A percentile compares a stretch with the other conserved stretches of the same genome.
phyloP scores from a whole-genome alignment of 2,888 invertebrate genomes.

The Antheraea assamensis region DNA sequence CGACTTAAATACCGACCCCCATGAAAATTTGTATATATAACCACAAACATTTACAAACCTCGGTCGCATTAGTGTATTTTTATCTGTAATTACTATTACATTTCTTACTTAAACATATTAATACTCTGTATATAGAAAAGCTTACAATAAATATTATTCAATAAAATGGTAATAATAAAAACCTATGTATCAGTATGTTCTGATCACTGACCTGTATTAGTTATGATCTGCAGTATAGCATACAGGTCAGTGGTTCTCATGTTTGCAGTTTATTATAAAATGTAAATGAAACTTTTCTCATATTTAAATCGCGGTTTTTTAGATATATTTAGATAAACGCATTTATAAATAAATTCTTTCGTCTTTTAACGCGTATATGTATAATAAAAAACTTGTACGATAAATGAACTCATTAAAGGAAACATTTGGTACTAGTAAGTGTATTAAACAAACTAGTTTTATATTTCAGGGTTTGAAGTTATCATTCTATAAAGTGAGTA shows the following conservation, averaged over 20 bases:
- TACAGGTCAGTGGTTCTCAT: neutral
- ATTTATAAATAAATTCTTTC: neutral
- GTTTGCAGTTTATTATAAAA: neutral
- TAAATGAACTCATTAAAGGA: neutral
- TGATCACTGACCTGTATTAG: neutral
- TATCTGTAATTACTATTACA: too few species aligned
- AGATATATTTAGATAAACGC: neutral
- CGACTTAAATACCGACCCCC: too few species aligned
- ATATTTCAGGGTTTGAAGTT: neutral
- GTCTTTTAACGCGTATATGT: too few species aligned
- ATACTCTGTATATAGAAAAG: neutral
- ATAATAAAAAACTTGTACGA: neutral
- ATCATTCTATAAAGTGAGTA: constrained; percentile 24
- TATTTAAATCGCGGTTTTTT: neutral
- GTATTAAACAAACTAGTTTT: neutral
- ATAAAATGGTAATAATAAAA: neutral
- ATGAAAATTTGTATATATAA: neutral
- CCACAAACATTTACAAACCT: too few species aligned
- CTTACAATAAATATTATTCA: neutral
- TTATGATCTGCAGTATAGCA: neutral
- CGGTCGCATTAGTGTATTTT: too few species aligned
- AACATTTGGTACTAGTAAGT: neutral
- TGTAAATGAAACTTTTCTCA: neutral
- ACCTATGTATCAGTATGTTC: neutral
- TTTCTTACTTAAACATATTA: too few species aligned